Conservation (phyloP, 1,140 invertebrate species). For the Eupristina koningsbergeri region DNA sequence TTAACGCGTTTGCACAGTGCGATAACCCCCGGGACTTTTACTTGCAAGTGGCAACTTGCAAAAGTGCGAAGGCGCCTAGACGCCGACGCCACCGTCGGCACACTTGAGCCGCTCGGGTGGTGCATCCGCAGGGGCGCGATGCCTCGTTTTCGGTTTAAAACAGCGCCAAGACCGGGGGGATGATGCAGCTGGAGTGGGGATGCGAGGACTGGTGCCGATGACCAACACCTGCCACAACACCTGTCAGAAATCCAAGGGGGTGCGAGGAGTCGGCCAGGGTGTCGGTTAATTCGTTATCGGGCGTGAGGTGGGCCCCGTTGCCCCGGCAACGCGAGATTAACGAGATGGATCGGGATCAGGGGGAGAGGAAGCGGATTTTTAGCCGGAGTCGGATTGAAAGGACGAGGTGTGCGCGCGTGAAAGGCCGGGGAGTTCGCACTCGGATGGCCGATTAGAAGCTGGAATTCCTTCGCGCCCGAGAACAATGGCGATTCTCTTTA, state of each 20-base stretch:
- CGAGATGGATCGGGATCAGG: not conserved
- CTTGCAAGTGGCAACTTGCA: too few species aligned
- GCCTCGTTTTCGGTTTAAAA: not conserved
- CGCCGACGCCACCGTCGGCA: not conserved
- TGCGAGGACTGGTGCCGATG: too few species aligned
- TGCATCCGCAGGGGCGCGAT: not conserved
- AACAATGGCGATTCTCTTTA: not conserved
- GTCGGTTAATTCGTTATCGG: not conserved
- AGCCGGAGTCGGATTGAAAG: too few species aligned
- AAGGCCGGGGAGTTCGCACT: not conserved
- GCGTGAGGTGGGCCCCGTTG: not conserved
- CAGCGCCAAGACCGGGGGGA: too few species aligned
- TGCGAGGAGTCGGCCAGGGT: not conserved
- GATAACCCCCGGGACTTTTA: not conserved
- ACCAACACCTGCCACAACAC: constrained; percentile 33
- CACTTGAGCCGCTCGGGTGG: not conserved
- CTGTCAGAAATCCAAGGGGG: constrained; percentile 20
- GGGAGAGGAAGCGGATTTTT: not conserved
- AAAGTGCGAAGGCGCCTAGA: not conserved
- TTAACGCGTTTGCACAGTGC: too few species aligned
- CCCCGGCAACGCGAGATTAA: not conserved
- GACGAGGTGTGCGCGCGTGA: not conserved
- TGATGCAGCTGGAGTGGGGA: too few species aligned
- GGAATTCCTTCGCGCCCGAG: not conserved
- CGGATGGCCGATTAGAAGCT: not conserved